Base-by-base conservation (phyloP, 2,797 vertebrate species). In the Enteromius fasciolatus region DNA sequence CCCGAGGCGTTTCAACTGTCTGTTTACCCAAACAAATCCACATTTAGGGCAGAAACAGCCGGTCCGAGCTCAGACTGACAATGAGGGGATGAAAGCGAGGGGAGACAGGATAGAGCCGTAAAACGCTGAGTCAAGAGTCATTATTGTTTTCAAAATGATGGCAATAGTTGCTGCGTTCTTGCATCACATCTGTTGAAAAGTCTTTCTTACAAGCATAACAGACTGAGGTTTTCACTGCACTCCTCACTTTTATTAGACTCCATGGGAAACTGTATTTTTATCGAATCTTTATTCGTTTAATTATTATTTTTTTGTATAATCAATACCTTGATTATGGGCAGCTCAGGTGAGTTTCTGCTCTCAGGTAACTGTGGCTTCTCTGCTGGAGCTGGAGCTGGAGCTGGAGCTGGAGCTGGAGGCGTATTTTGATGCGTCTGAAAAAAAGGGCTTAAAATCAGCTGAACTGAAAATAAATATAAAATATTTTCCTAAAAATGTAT, bases 311-410 rank as follows among this genome's bases (percentile, higher is more conserved):
- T 36, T 31, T 66, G 63, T 36, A 36, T 36, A 36, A 20, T 36
- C 31, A 20, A n/a, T 54, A 89, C 89, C 82, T 87, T 84, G 78
- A 41, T 59, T 12, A 75, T 76, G 12, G 59, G 17, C 4, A 64
- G 20, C 59, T 88, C 87, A 11, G 84, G 83, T 0, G 84, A 78
- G 0, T 63, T 52, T 54, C 78, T 87, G 83, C 50, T 82, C 63
- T 91, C 87, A 0, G 86, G 86, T 79, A 75, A 25, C 69, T n/a
- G 87, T 76, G 74, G 83, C 78, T 10, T 90, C 87, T 78, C 87
- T 36, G 52, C 20, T 54, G 52, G 52, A 36, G 33, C 33, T 36
- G 33, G 33, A 36, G 33, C 33, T 52, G 74, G 82, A 17, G 54
- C 73, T 41, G 75, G 36, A 83, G 57, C 11, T 5, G n/a, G n/a